Conservation (phyloP, 1,140 invertebrate species). For the Oedothorax gibbosus region DNA sequence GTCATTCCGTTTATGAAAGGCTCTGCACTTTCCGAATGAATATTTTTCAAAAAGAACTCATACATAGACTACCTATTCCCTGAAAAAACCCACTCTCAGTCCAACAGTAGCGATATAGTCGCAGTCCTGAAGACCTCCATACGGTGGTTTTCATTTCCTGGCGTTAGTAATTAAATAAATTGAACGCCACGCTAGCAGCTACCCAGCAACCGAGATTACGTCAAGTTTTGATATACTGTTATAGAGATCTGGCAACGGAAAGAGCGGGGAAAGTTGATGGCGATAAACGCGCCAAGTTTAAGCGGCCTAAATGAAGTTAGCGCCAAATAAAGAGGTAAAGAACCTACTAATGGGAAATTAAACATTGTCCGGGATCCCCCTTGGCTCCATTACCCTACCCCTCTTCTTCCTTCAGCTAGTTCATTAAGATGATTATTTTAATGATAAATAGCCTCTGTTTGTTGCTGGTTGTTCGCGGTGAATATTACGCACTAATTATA, state of each 20-base stretch:
- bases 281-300: slow-evolving; percentile 60
- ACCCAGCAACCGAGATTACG: slow-evolving; percentile 47
- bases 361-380: slow-evolving; percentile 55
- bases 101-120: slow-evolving; percentile 25
- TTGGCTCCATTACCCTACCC: background rate
- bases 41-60: too few relatives aligned
- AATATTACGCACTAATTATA: slow-evolving; percentile 59
- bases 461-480: slow-evolving; percentile 58
- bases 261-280: slow-evolving; percentile 42
- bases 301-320: slow-evolving; percentile 59
- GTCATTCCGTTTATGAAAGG: too few relatives aligned
- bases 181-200: slow-evolving; percentile 43
- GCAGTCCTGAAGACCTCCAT: slow-evolving; percentile 30
- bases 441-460: slow-evolving; percentile 60
- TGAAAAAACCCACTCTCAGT: background rate
- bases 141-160: slow-evolving; percentile 60
- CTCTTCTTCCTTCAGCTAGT: slow-evolving; percentile 57
- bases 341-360: slow-evolving; percentile 60
- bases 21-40: too few relatives aligned
- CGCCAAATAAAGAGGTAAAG: slow-evolving; percentile 60
- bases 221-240: slow-evolving; percentile 60
- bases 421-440: slow-evolving; percentile 61
- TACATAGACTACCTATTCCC: too few relatives aligned
- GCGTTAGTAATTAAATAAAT: slow-evolving; percentile 58
- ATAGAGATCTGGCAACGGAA: slow-evolving; percentile 57